A percentile compares a stretch with the other conserved stretches of the same genome.
These are phyloP conservation scores for Callyntrura sp. DNA, from an alignment of 2,888 invertebrate species.

Conservation along the genomic window DNA sequence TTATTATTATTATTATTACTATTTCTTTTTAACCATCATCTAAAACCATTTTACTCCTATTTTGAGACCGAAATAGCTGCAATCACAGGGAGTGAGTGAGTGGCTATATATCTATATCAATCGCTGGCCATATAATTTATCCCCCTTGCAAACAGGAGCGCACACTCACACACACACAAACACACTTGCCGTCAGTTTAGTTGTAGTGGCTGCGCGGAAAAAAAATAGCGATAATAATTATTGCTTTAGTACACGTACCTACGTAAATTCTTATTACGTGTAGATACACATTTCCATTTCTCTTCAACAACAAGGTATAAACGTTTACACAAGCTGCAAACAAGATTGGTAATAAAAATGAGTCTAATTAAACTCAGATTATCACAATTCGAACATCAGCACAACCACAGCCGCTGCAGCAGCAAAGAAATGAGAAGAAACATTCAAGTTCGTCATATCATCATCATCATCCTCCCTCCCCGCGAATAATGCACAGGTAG, in stretches of 20 bases:
- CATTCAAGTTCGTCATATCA: constrained; percentile 19
- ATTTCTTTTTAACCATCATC: constrained; percentile 46
- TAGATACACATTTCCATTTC: constrained; percentile 1
- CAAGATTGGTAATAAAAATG: constrained; percentile 75
- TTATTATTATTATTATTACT: no score
- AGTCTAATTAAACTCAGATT: constrained; percentile 73
- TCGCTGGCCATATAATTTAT: constrained; percentile 54
- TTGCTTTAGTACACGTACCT: not conserved
- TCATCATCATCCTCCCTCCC: no score
- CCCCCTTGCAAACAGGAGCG: not conserved
- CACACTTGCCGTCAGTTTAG: constrained; percentile 5
- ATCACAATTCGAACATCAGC: constrained; percentile 50
- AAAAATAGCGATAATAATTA: constrained; percentile 39
- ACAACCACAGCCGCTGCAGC: no score
- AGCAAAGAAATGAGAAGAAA: no score
- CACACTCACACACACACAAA: no score
- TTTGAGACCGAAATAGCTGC: constrained; percentile 35
- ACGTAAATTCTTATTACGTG: not conserved
- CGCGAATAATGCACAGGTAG: not conserved
- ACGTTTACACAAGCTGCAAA: constrained; percentile 76
- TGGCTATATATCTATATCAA: constrained; percentile 53
- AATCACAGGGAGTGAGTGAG: not conserved
- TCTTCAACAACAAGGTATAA: constrained; percentile 46
- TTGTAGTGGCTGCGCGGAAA: not conserved
- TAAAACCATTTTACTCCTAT: constrained; percentile 51